Percentiles rank a stretch among this genome's conserved stretches.
Conservation (phyloP, 2,888 invertebrate species). For the Tipula lateralis region DNA sequence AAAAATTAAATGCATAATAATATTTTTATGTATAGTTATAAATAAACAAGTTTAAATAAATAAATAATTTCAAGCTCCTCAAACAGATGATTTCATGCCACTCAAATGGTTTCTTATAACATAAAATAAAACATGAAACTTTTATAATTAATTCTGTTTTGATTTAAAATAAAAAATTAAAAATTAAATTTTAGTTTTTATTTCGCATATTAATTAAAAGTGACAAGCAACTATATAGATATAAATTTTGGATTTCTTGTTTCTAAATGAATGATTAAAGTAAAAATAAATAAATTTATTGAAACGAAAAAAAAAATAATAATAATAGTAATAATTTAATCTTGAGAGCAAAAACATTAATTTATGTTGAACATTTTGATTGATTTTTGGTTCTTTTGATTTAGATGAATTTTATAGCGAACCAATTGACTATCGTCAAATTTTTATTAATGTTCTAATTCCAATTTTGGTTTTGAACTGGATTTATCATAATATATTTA, state of each 20-base stretch:
- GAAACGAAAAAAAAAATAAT: not conserved
- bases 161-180: not conserved
- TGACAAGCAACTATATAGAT: not conserved
- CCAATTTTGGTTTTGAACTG: not conserved
- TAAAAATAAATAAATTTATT: not conserved
- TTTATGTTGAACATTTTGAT: conserved; percentile 11
- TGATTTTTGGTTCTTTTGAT: not conserved
- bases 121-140: not conserved
- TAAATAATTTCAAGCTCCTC: not conserved
- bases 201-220: conserved; percentile 1
- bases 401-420: not conserved
- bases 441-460: not conserved
- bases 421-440: not conserved
- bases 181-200: not conserved
- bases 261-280: not conserved
- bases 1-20: not conserved
- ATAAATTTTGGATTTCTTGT: not conserved
- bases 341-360: not conserved
- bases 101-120: not conserved
- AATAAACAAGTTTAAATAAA: not conserved
- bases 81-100: not conserved
- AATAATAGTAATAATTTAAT: not conserved
- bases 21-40: no score
- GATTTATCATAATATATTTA: no score
- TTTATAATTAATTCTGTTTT: conserved; percentile 2